Evolutionary conservation across 2,797 vertebrate genomes (phyloP).

Genomic region (Pygocentrus nattereri): DNA sequence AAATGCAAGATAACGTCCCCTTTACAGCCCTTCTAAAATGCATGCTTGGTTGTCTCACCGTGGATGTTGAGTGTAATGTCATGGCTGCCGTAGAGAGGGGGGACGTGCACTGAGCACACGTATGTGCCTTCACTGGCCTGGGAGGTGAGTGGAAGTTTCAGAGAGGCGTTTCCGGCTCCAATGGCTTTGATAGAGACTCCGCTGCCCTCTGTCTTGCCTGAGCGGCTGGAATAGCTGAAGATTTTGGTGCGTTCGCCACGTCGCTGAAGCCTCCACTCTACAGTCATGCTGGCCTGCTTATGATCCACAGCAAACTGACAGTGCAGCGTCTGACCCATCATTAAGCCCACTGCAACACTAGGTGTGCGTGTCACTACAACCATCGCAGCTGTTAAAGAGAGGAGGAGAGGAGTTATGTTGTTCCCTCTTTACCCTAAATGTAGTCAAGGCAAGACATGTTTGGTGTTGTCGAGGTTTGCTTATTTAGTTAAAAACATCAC

Average conservation of each 20-base stretch:
- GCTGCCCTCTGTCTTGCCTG: conserved; percentile 50
- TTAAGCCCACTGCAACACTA: conserved; percentile 63
- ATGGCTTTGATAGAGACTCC: conserved; percentile 67
- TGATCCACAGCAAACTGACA: conserved; percentile 80
- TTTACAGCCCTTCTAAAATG: neutral
- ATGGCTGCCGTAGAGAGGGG: conserved; percentile 67
- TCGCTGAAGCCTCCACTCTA: conserved; percentile 69
- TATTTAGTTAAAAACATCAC: neutral
- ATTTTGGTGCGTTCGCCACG: conserved; percentile 64
- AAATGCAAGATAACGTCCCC: no score
- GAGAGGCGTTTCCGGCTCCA: conserved; percentile 72
- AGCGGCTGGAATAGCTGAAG: conserved; percentile 65
- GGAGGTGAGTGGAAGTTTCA: conserved; percentile 63
- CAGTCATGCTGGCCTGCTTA: conserved; percentile 55
- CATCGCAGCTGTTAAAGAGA: conserved; percentile 69
- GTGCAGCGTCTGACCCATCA: conserved; percentile 70
- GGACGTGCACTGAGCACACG: conserved; percentile 70
- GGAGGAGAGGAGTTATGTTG: neutral
- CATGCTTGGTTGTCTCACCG: conserved; percentile 67
- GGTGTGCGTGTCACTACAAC: conserved; percentile 73
- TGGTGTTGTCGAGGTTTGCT: no score
- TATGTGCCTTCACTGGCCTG: conserved; percentile 73
- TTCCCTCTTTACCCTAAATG: no score
- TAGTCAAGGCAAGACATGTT: no score
- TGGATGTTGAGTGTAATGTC: conserved; percentile 70